phyloP scores from a whole-genome alignment of 64 coral and sea anemone species.

The Stichodactyla mertensii region DNA sequence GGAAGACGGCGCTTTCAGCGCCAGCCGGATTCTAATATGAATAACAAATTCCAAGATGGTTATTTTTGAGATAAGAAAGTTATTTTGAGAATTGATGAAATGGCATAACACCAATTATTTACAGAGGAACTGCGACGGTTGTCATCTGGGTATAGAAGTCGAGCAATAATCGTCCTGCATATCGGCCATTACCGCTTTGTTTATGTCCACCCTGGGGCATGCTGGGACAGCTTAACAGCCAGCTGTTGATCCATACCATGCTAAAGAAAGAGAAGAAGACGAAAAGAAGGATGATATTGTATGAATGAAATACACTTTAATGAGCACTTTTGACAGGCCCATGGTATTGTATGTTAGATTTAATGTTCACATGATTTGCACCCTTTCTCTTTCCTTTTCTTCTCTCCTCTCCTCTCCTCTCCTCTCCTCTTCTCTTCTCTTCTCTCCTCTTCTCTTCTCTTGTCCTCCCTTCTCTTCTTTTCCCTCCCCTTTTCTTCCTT shows the following conservation, averaged over 20 bases:
- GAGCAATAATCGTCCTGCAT: slow-evolving; percentile 20
- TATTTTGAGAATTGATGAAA: not conserved
- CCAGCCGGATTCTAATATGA: not conserved
- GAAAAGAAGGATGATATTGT: not conserved
- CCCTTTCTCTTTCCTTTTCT: too few relatives aligned
- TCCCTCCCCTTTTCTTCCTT: not conserved
- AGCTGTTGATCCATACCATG: slow-evolving; percentile 52
- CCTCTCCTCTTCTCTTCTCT: too few relatives aligned
- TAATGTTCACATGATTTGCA: too few relatives aligned
- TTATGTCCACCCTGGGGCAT: slow-evolving; percentile 38
- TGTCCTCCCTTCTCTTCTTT: not conserved
- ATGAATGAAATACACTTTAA: not conserved
- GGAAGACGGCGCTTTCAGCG: not conserved
- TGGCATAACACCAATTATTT: not conserved
- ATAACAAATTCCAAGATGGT: not conserved
- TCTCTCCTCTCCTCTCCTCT: too few relatives aligned
- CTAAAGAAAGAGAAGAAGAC: not conserved
- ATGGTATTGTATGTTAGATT: too few relatives aligned
- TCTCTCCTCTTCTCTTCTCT: too few relatives aligned
- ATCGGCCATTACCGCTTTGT: slow-evolving; percentile 32
- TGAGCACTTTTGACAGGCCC: too few relatives aligned
- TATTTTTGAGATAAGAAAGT: not conserved
- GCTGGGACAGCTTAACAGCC: slow-evolving; percentile 35
- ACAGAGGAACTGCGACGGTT: slow-evolving; percentile 2
- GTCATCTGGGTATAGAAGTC: slow-evolving; percentile 44